phyloP scores from a whole-genome alignment of 2,888 invertebrate species.

The Ophioninae sp. region DNA sequence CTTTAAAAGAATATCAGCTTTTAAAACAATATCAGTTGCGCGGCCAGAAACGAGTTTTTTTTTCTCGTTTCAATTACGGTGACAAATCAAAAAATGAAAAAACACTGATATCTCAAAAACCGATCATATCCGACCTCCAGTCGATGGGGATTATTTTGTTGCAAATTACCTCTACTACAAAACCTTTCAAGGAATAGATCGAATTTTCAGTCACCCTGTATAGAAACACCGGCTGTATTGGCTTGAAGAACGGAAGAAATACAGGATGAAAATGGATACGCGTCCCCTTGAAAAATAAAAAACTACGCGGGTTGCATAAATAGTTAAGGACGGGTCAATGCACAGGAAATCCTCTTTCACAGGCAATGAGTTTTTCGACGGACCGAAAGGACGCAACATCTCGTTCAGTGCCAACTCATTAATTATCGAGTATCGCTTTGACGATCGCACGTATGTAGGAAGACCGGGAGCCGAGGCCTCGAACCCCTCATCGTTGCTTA shows the following conservation, averaged over 20 bases:
- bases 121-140: too few relatives aligned
- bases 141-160: too few relatives aligned
- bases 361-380: constrained; percentile 24
- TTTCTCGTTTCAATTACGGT: too few relatives aligned
- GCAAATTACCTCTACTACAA: too few relatives aligned
- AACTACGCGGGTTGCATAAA: constrained; percentile 5
- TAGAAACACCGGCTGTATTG: neutral
- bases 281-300: neutral
- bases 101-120: too few relatives aligned
- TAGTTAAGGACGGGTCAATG: constrained; percentile 32
- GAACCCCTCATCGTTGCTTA: neutral
- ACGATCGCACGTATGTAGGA: neutral
- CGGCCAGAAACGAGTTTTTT: too few relatives aligned
- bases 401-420: constrained; percentile 15
- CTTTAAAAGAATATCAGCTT: too few relatives aligned
- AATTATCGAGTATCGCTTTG: neutral
- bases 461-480: neutral
- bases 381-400: constrained; percentile 5
- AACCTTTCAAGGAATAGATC: too few relatives aligned
- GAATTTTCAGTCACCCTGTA: too few relatives aligned
- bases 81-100: too few relatives aligned
- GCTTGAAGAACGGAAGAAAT: neutral
- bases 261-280: constrained; percentile 7
- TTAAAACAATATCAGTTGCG: too few relatives aligned
- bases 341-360: constrained; percentile 36